Conservation (phyloP, 2,888 invertebrate genomes). For the Mechanitis messenoides region DNA sequence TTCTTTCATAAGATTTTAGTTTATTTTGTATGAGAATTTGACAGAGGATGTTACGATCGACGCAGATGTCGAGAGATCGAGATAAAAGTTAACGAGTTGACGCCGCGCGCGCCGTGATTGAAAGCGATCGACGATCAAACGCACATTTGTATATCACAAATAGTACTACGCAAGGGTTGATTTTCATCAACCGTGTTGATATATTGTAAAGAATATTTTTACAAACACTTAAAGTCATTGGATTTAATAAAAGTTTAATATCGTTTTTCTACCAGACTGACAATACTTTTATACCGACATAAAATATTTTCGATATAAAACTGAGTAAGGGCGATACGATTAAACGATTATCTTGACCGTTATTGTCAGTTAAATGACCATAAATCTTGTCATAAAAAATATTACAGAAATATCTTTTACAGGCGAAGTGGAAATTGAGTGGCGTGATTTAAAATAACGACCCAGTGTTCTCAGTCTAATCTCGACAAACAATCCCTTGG, state of each 20-base stretch:
- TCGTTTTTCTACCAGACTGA: background rate
- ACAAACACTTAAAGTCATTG: background rate
- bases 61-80: slow-evolving; percentile 14
- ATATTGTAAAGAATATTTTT: background rate
- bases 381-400: slow-evolving; percentile 22
- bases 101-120: slow-evolving; percentile 5
- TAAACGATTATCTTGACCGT: slow-evolving; percentile 18
- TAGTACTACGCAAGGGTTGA: too few species aligned
- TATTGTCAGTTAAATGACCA: slow-evolving; percentile 23
- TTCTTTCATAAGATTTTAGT: background rate
- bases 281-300: slow-evolving; percentile 9
- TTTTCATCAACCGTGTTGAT: background rate
- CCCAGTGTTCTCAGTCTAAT: slow-evolving; percentile 16
- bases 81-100: slow-evolving; percentile 20
- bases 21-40: background rate
- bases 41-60: slow-evolving; percentile 12
- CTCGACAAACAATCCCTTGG: slow-evolving; percentile 21
- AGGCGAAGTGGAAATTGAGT: slow-evolving; percentile 21
- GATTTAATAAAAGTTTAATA: slow-evolving; percentile 4
- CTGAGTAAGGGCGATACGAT: slow-evolving; percentile 16
- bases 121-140: background rate
- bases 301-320: slow-evolving; percentile 19
- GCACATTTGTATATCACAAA: too few species aligned
- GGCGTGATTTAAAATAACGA: slow-evolving; percentile 22
- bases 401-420: slow-evolving; percentile 21